These are phyloP conservation scores for Spheniscus mendiculus DNA, from an alignment of 2,113 vertebrate genomes.

Conservation along the genomic window DNA sequence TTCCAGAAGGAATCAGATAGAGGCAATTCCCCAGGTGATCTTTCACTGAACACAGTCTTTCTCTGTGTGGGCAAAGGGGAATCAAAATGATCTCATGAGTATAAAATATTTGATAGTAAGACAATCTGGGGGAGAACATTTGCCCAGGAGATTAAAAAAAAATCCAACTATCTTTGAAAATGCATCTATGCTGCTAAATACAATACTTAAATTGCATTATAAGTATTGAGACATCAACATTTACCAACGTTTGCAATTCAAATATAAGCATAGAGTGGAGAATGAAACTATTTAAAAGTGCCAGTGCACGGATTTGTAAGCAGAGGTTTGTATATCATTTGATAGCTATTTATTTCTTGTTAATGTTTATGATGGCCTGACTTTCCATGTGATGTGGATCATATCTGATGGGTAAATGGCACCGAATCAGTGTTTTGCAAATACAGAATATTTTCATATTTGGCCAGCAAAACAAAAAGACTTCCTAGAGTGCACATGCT, in stretches of 20 bases:
- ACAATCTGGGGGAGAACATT: background rate
- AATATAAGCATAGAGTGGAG: background rate
- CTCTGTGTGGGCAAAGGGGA: background rate
- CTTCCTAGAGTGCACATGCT: constrained; percentile 24
- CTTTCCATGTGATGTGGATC: background rate
- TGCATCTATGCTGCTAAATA: no score
- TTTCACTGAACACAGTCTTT: background rate
- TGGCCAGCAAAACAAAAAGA: constrained; percentile 29
- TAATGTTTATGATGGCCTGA: background rate
- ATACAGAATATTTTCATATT: constrained; percentile 2
- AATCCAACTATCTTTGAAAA: background rate
- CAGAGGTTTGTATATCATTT: background rate
- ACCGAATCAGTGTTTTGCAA: background rate
- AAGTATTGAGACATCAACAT: background rate
- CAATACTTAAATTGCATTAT: background rate
- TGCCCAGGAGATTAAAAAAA: background rate
- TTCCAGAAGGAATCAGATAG: background rate
- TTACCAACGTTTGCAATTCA: background rate
- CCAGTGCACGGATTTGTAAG: background rate
- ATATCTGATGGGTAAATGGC: background rate
- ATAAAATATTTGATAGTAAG: background rate
- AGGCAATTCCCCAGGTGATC: background rate
- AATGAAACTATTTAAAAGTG: background rate
- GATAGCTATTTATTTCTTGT: background rate
- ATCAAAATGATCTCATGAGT: background rate